A percentile compares a stretch with the other conserved stretches of the same genome.
Conservation (phyloP, 2,888 invertebrate genomes). For the Melanargia galathea region DNA sequence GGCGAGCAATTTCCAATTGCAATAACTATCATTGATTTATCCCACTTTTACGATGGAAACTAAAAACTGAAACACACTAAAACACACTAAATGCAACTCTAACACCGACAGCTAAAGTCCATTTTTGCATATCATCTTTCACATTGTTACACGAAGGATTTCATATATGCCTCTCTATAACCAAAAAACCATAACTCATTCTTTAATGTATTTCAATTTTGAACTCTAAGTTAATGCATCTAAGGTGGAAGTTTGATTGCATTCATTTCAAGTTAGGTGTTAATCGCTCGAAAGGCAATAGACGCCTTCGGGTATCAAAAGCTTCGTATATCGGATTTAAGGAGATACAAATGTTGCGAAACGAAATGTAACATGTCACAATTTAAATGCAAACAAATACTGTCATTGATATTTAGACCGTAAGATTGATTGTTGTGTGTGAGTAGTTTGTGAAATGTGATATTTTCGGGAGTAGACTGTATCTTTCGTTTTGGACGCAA, state of each 20-base stretch:
- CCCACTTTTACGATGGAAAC: conserved; percentile 29
- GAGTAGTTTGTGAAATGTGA: background rate
- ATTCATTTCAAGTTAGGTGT: conserved; percentile 31
- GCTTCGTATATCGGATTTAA: conserved; percentile 41
- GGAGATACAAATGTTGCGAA: conserved; percentile 30
- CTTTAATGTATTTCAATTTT: background rate
- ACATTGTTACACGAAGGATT: conserved; percentile 29
- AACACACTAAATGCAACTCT: conserved; percentile 8
- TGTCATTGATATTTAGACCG: conserved; percentile 34
- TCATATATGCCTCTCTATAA: conserved; percentile 19
- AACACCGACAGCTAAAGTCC: conserved; percentile 2
- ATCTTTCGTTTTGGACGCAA: conserved; percentile 31
- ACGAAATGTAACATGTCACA: conserved; percentile 3
- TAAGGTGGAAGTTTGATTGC: conserved; percentile 20
- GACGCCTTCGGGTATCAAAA: conserved; percentile 40
- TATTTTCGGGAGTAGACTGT: conserved; percentile 8
- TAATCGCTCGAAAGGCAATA: conserved; percentile 39
- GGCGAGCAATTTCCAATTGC: conserved; percentile 35
- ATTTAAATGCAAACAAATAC: conserved; percentile 34
- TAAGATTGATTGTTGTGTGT: conserved; percentile 30
- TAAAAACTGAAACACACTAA: conserved; percentile 19
- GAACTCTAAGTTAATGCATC: background rate
- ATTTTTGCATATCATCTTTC: conserved; percentile 16
- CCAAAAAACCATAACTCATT: conserved; percentile 21
- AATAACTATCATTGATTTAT: conserved; percentile 40